Percentiles rank a stretch among this genome's conserved stretches.
These are phyloP conservation scores for Elymnias hypermnestra DNA, from an alignment of 1,140 invertebrate species.

Conservation along the genomic window DNA sequence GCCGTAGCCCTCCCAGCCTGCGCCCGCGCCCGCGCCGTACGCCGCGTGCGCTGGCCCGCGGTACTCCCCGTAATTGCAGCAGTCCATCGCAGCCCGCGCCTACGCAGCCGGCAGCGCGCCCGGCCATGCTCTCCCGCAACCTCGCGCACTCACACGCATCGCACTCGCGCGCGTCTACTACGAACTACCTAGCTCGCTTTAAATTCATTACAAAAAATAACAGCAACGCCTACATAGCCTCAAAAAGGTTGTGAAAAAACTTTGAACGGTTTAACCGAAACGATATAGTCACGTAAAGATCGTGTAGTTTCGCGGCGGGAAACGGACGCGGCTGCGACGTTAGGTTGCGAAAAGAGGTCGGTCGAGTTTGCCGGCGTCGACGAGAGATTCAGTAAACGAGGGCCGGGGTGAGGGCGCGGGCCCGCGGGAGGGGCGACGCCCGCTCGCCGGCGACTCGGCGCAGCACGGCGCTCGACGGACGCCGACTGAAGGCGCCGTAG, in stretches of 20 bases:
- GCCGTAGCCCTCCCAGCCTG: conserved; percentile 51
- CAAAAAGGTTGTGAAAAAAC: neutral
- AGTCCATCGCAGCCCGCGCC: conserved; percentile 51
- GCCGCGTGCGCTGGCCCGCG: conserved; percentile 40
- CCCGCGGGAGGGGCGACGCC: conserved; percentile 52
- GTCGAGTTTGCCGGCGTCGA: conserved; percentile 70
- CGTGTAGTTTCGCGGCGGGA: conserved; percentile 65
- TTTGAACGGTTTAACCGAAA: conserved; percentile 11
- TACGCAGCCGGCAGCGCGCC: conserved; percentile 51
- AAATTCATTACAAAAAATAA: conserved; percentile 18
- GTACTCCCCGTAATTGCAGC: conserved; percentile 66
- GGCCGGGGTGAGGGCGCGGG: conserved; percentile 36
- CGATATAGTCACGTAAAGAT: conserved; percentile 33
- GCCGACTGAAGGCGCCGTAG: conserved; percentile 66
- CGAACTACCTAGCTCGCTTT: conserved; percentile 9
- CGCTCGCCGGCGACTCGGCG: conserved; percentile 65
- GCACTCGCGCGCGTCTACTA: conserved; percentile 26
- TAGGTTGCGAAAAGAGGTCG: conserved; percentile 69
- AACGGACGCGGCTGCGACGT: conserved; percentile 64
- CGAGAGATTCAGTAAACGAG: conserved; percentile 46
- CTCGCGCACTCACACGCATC: conserved; percentile 44
- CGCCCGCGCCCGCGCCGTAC: conserved; percentile 43
- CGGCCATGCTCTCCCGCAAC: conserved; percentile 43
- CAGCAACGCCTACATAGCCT: conserved; percentile 1
- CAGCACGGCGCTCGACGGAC: conserved; percentile 69